phyloP scores from a whole-genome alignment of 37 sponge, comb jelly and placozoan genomes.

The Dysidea cf. avara region DNA sequence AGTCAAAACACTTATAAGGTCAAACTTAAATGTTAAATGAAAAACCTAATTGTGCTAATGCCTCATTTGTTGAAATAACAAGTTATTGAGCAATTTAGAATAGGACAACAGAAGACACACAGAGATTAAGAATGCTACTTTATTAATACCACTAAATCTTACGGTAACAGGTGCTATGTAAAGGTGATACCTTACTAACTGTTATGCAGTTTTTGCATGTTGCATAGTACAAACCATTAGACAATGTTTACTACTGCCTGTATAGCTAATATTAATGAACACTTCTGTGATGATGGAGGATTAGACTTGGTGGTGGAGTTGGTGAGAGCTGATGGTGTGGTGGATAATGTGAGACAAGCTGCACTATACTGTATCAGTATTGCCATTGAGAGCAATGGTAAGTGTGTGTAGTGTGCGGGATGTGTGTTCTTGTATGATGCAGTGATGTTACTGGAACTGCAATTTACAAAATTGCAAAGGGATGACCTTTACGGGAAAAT shows the following conservation, averaged over 20 bases:
- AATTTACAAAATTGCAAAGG: no score
- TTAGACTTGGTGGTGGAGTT: constrained; percentile 14
- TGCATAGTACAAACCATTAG: not conserved
- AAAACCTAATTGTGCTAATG: no score
- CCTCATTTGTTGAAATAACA: no score
- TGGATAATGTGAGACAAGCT: constrained; percentile 14
- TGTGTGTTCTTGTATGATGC: not conserved
- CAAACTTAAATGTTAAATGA: no score
- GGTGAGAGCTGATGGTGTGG: not conserved
- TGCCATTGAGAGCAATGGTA: constrained; percentile 50
- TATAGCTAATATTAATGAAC: constrained; percentile 1
- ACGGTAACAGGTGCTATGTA: no score
- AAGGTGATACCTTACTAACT: not conserved
- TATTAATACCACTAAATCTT: no score
- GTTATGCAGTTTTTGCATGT: not conserved
- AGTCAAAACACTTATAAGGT: no score
- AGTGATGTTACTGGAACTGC: no score
- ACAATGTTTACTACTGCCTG: not conserved
- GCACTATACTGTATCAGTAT: constrained; percentile 46
- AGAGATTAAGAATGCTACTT: no score
- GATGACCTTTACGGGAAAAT: no score
- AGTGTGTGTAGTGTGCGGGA: constrained; percentile 5
- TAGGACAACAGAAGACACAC: no score
- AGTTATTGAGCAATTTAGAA: no score
- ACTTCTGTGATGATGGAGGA: constrained; percentile 22